Evolutionary conservation across 2,888 invertebrate species (phyloP), one percentile per base, ranked within the genome.

Genomic region (Eucriotettix oculatus): DNA sequence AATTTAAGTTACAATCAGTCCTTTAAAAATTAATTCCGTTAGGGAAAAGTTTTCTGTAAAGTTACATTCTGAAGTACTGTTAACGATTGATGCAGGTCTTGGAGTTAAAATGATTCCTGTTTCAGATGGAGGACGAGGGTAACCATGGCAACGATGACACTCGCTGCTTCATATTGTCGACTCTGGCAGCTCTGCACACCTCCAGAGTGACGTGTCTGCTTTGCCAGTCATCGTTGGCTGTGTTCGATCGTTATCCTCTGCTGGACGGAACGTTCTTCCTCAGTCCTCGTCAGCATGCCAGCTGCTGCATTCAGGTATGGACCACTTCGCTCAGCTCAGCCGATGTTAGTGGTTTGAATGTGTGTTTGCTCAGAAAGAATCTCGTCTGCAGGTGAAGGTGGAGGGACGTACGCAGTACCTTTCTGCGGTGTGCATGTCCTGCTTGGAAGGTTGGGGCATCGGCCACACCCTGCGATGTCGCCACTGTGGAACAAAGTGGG

Each of bases 81-180:
- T n/a, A n/a, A n/a, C n/a, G n/a, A n/a, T n/a, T n/a, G n/a, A n/a
- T n/a, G n/a, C n/a, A n/a, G n/a, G n/a, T n/a, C n/a, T n/a, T n/a
- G n/a, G n/a, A n/a, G n/a, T n/a, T n/a, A n/a, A n/a, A n/a, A n/a
- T n/a, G n/a, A n/a, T n/a, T n/a, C n/a, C n/a, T 59, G 42, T 59
- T 82, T 57, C 81, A 94, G 90, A 94, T 97, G 81, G 97, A 98
- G 77, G 97, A 98, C 72, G 97, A 98, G 73, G 95, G 94, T 65
- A 93, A 94, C 76, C 95, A 95, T 73, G 97, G 97, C 69, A 97
- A 97, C 76, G 98, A 98, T 73, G 98, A 98, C 73, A 96, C 94
- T 57, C 84, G 97, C 67, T 88, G 92, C 71, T 97, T 97, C 79
- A 91, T 98, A 69, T 79, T 98, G 71, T 93, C 95, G 63, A 94